phyloP scores from a whole-genome alignment of 2,797 vertebrate species.

The Tokudaia tokunoshimensis region DNA sequence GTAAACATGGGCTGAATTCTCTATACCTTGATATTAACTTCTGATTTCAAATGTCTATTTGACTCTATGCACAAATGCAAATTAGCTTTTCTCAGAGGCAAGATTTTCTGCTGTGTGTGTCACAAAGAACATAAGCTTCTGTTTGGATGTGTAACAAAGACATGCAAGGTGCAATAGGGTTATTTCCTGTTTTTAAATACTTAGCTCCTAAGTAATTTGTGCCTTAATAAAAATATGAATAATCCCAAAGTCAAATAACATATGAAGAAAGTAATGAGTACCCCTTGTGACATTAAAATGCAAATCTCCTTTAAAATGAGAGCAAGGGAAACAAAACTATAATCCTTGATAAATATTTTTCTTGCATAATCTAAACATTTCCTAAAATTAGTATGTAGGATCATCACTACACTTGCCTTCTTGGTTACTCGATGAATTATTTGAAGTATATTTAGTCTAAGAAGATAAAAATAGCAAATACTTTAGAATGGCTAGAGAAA shows the following conservation, averaged over 20 bases:
- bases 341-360: conserved; percentile 68
- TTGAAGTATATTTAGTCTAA: conserved; percentile 81
- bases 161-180: conserved; percentile 16
- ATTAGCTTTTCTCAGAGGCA: conserved; percentile 30
- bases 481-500: conserved; percentile 82
- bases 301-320: conserved; percentile 56
- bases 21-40: not conserved
- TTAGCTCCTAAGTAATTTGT: not conserved
- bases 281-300: conserved; percentile 37
- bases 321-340: not conserved
- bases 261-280: conserved; percentile 58
- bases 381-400: conserved; percentile 71
- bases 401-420: conserved; percentile 72
- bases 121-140: not conserved
- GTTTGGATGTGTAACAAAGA: not conserved
- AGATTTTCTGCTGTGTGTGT: not conserved
- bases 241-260: conserved; percentile 25
- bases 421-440: conserved; percentile 75
- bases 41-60: not conserved
- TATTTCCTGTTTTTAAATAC: conserved; percentile 31
- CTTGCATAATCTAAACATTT: conserved; percentile 61
- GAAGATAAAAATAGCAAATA: conserved; percentile 83
- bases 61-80: not conserved
- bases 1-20: not conserved
- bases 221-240: conserved; percentile 1